Evolutionary conservation across 1,140 invertebrate species (phyloP).

Genomic region (Anoplophora glabripennis): DNA sequence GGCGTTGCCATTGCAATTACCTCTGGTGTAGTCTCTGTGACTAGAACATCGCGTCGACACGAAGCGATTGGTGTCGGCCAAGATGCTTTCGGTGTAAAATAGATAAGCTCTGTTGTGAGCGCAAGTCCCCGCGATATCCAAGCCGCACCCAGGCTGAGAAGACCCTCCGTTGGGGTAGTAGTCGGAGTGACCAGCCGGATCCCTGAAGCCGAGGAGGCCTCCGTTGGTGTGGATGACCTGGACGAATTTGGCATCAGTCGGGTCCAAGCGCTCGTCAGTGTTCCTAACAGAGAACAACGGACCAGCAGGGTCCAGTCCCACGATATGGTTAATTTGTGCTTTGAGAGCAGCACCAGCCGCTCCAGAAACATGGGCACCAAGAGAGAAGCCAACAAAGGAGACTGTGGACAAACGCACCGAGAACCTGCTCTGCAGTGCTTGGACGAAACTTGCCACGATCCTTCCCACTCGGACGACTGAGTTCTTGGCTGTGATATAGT

Average conservation of each 20-base stretch:
- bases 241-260: conserved; percentile 59
- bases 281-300: conserved; percentile 53
- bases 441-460: conserved; percentile 53
- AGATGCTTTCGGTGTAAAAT: conserved; percentile 50
- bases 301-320: conserved; percentile 54
- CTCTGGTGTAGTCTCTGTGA: conserved; percentile 55
- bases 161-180: conserved; percentile 69
- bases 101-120: conserved; percentile 58
- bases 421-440: conserved; percentile 47
- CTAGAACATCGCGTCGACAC: conserved; percentile 54
- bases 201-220: conserved; percentile 57
- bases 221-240: conserved; percentile 64
- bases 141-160: conserved; percentile 65
- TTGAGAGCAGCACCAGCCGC: conserved; percentile 15
- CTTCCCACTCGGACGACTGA: conserved; percentile 54
- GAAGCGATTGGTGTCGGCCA: conserved; percentile 32
- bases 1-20: conserved; percentile 53
- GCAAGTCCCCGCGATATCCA: conserved; percentile 52
- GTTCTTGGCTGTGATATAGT: conserved; percentile 51
- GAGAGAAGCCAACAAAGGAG: conserved; percentile 64
- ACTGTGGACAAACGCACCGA: conserved; percentile 54
- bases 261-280: conserved; percentile 56
- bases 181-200: conserved; percentile 64
- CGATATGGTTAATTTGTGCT: conserved; percentile 17
- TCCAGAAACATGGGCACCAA: conserved; percentile 64